These are phyloP conservation scores for Meganola albula DNA, from an alignment of 2,888 invertebrate species.

Conservation along the genomic window DNA sequence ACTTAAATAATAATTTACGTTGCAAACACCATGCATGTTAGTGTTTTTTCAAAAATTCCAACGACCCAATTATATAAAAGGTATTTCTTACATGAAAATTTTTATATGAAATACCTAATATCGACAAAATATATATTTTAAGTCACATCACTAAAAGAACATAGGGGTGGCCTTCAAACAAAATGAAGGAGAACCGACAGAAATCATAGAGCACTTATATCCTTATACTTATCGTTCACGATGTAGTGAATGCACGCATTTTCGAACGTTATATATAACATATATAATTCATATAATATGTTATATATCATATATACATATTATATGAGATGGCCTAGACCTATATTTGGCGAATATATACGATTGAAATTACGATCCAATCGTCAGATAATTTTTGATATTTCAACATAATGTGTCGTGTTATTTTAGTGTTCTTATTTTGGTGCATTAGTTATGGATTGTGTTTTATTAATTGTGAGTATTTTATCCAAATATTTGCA, in stretches of 20 bases:
- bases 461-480: constrained; percentile 66
- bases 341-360: constrained; percentile 40
- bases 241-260: constrained; percentile 51
- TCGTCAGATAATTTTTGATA: constrained; percentile 33
- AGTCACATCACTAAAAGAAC: constrained; percentile 41
- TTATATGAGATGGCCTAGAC: constrained; percentile 38
- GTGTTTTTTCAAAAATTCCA: too few relatives aligned
- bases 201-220: constrained; percentile 70
- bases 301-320: constrained; percentile 1
- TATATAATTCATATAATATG: constrained; percentile 16
- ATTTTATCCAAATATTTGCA: too few relatives aligned
- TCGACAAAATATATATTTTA: too few relatives aligned
- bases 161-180: constrained; percentile 73
- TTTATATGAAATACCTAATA: too few relatives aligned
- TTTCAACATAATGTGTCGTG: constrained; percentile 51
- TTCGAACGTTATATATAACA: constrained; percentile 30
- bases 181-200: constrained; percentile 58
- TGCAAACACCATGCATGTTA: too few relatives aligned
- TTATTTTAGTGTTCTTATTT: constrained; percentile 32
- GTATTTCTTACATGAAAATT: too few relatives aligned
- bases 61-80: too few relatives aligned
- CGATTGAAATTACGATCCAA: constrained; percentile 14
- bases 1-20: too few relatives aligned
- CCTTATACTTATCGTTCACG: constrained; percentile 56
- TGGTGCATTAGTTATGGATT: constrained; percentile 42